Evolutionary conservation across 37 sponge, comb jelly and placozoan genomes (phyloP).

Genomic region (Oscarella lobularis): DNA sequence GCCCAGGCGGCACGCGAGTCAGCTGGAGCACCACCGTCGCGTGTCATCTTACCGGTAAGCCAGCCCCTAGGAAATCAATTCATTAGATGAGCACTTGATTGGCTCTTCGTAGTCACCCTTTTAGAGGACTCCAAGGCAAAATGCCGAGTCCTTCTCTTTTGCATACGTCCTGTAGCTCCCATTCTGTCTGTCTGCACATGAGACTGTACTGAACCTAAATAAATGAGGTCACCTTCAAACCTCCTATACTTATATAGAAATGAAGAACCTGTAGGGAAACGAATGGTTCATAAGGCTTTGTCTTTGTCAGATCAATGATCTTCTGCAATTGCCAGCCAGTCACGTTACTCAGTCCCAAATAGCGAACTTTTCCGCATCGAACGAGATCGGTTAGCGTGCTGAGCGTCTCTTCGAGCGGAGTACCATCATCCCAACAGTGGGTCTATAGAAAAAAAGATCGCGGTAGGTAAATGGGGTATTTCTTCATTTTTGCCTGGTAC

Average conservation of each 20-base stretch:
- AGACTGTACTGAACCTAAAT: slow-evolving; percentile 80
- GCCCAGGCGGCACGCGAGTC: slow-evolving; percentile 71
- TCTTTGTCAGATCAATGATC: slow-evolving; percentile 35
- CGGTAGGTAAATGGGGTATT: no score
- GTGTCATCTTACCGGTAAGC: slow-evolving; percentile 61
- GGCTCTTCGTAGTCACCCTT: no score
- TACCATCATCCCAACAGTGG: slow-evolving; percentile 86
- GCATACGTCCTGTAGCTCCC: slow-evolving; percentile 82
- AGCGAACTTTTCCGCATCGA: slow-evolving; percentile 58
- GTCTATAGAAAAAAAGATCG: no score
- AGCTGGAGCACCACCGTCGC: slow-evolving; percentile 15
- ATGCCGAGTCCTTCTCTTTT: slow-evolving; percentile 66
- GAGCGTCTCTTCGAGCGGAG: slow-evolving; percentile 75
- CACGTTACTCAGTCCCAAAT: slow-evolving; percentile 85
- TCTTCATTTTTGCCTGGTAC: no score
- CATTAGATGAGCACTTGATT: no score
- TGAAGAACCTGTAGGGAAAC: slow-evolving; percentile 49
- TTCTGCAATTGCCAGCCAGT: slow-evolving; percentile 90
- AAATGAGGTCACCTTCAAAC: not conserved
- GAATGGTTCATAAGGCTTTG: slow-evolving; percentile 26
- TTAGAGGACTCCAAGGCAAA: slow-evolving; percentile 88
- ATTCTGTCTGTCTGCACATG: slow-evolving; percentile 75
- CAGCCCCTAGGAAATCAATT: no score
- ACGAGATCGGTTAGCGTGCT: slow-evolving; percentile 71
- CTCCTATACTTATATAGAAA: not conserved